A percentile compares a stretch with the other conserved stretches of the same genome.
Conservation (phyloP, 2,888 invertebrate genomes). For the Octonoba sinensis region DNA sequence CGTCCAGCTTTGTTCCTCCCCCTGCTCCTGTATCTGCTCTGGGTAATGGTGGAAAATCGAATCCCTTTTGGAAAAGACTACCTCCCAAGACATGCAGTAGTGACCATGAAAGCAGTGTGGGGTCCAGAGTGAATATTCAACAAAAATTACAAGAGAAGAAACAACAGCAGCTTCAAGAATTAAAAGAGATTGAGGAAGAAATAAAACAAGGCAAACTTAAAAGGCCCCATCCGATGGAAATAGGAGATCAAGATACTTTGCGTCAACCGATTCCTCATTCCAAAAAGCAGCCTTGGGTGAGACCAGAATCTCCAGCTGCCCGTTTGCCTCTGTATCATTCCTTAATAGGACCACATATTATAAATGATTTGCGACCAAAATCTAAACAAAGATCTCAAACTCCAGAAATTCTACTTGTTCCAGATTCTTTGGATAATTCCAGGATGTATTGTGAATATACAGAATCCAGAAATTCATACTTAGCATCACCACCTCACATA, state of each 20-base stretch:
- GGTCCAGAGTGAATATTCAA: conserved; percentile 85
- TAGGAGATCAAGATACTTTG: conserved; percentile 70
- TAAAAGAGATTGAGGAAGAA: conserved; percentile 86
- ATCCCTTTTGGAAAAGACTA: conserved; percentile 69
- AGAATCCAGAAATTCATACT: conserved; percentile 57
- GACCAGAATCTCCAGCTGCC: conserved; percentile 62
- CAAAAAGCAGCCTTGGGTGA: conserved; percentile 78
- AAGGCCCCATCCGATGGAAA: conserved; percentile 70
- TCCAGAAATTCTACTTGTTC: conserved; percentile 84
- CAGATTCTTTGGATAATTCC: conserved; percentile 78
- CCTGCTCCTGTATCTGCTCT: conserved; percentile 68
- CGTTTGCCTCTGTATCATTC: conserved; percentile 51
- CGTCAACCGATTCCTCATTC: conserved; percentile 80
- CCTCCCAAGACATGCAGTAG: conserved; percentile 75
- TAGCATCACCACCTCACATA: conserved; percentile 53
- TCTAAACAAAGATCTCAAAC: conserved; percentile 77
- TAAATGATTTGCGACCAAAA: conserved; percentile 59
- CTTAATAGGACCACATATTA: conserved; percentile 54
- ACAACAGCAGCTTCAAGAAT: conserved; percentile 86
- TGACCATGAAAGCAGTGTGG: conserved; percentile 82
- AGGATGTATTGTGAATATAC: conserved; percentile 74
- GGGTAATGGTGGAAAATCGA: conserved; percentile 65
- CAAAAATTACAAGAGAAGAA: conserved; percentile 90
- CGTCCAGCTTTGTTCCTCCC: conserved; percentile 88
- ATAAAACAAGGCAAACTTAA: conserved; percentile 83